Evolutionary conservation across 2,113 vertebrate species (phyloP), one percentile per base, ranked within the genome.

Genomic region (Rhipidura dahli): DNA sequence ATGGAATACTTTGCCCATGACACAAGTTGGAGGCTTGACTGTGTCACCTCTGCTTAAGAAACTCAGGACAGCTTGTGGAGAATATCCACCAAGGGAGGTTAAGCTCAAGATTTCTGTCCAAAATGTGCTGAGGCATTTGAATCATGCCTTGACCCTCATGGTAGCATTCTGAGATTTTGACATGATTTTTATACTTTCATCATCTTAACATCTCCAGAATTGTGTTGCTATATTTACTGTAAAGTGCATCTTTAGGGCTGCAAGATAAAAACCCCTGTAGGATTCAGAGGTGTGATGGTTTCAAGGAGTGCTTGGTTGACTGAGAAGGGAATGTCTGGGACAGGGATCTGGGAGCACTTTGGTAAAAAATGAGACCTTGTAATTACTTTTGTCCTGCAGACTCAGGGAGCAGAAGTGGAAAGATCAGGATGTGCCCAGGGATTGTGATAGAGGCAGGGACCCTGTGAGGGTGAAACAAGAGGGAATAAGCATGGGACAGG

Each of bases 401-500:
- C 6, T 77, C n/a, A 59, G 47, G 66, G 14, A 68, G 15, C 6
- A 19, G 40, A 60, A 81, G 15, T 19, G 3, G 7, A 40, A 93
- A 73, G 64, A 44, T 5, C 6, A 44, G 40, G 11, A 53, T 51
- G 24, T 47, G 30, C 63, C 39, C 11, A 22, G 21, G 37, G 15
- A 11, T 15, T 76, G 21, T 80, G 30, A 44, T 11, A 45, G 83
- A 63, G n/a, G 4, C 44, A 37, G 13, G 40, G 24, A 81, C 8
- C 18, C 23, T 47, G 11, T 51, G 27, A 56, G 15, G 14, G 8
- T 69, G n/a, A 64, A 87, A 65, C 1, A 5, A 69, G 21, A 69
- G 9, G 6, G 18, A 40, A 3, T 10, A 27, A 77, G 2, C 0
- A 0, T 53, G 60, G 37, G 22, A 84, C 35, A 47, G 39, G 37